These are phyloP conservation scores for Tenebrosternarchus preto DNA, from an alignment of 2,113 vertebrate genomes.

Conservation along the genomic window DNA sequence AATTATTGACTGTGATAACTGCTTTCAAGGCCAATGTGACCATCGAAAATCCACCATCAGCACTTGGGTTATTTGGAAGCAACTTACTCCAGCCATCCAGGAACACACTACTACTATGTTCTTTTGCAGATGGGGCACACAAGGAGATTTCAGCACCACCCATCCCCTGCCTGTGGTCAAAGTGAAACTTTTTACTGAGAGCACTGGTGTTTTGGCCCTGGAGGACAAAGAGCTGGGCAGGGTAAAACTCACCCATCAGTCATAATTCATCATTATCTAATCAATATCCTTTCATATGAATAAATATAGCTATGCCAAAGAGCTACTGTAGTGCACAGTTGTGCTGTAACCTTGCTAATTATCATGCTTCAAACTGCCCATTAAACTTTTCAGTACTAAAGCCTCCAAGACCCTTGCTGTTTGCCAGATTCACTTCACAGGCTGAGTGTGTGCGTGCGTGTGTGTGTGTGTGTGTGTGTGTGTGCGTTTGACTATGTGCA, in stretches of 20 bases:
- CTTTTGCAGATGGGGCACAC: conserved; percentile 91
- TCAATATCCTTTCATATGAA: not conserved
- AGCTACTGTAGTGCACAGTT: not conserved
- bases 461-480: conserved; percentile 7
- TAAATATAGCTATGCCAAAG: not conserved
- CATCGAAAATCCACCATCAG: not conserved
- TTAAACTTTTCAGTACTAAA: not conserved
- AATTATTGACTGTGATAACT: not conserved
- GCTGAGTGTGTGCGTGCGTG: not conserved
- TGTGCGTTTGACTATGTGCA: conserved; percentile 10
- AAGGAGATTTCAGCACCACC: conserved; percentile 95
- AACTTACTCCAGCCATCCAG: not conserved
- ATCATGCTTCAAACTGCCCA: not conserved
- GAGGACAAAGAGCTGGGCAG: conserved; percentile 97
- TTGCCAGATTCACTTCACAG: not conserved
- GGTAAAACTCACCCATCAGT: conserved; percentile 71
- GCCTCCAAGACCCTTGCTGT: conserved; percentile 1
- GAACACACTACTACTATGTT: conserved; percentile 22
- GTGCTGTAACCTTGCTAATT: not conserved
- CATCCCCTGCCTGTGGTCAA: conserved; percentile 93
- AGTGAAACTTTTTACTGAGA: conserved; percentile 97
- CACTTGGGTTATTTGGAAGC: not conserved
- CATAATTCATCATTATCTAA: not conserved
- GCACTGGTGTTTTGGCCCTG: conserved; percentile 90
- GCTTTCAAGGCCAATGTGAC: not conserved